phyloP scores from a whole-genome alignment of 2,113 vertebrate genomes.

The Azemiops feae region DNA sequence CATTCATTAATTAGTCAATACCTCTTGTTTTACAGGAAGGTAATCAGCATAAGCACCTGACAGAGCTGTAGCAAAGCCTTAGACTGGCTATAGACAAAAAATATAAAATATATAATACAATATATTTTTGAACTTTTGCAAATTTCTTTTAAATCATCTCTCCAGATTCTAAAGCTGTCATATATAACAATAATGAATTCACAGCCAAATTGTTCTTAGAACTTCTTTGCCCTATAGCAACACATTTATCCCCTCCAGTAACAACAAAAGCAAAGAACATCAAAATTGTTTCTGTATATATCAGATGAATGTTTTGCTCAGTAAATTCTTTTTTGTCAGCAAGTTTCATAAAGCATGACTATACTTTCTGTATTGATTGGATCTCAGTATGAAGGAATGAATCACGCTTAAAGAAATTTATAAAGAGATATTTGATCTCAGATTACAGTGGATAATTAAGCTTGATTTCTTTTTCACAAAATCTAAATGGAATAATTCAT shows the following conservation, averaged over 20 bases:
- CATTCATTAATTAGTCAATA: conserved; percentile 91
- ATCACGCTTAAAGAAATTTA: conserved; percentile 42
- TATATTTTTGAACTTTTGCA: conserved; percentile 39
- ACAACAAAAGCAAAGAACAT: conserved; percentile 24
- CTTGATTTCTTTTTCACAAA: conserved; percentile 59
- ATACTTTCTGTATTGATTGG: conserved; percentile 48
- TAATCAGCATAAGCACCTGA: conserved; percentile 87
- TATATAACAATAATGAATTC: background rate
- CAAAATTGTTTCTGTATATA: conserved; percentile 25
- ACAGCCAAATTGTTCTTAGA: background rate
- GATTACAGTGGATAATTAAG: conserved; percentile 52
- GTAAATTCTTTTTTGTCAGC: conserved; percentile 49
- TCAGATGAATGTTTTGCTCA: conserved; percentile 33
- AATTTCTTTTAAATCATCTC: conserved; percentile 43
- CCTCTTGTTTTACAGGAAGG: conserved; percentile 93
- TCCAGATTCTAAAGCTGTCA: conserved; percentile 49
- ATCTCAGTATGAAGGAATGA: conserved; percentile 25
- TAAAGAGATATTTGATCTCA: conserved; percentile 7
- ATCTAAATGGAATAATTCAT: conserved; percentile 62
- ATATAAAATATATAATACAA: conserved; percentile 60
- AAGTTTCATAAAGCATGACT: conserved; percentile 42
- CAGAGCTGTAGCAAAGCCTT: conserved; percentile 83
- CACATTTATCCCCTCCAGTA: background rate
- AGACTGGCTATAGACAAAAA: conserved; percentile 76
- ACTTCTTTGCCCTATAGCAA: background rate